Conservation (phyloP, 2,888 invertebrate species). For the Ceriagrion tenellum region DNA sequence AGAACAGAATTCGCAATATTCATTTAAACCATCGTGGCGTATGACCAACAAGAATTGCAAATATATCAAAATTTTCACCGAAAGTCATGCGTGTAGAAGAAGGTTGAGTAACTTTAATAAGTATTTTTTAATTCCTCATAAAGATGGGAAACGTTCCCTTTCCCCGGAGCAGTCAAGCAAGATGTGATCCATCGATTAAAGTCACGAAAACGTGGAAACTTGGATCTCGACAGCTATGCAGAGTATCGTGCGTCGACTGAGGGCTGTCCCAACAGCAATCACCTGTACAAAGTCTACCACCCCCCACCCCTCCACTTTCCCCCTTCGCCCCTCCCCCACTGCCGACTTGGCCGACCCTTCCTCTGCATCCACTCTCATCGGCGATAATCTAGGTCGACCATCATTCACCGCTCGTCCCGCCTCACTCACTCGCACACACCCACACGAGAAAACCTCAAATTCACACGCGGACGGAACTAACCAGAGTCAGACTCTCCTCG, state of each 20-base stretch:
- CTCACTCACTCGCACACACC: too few species aligned
- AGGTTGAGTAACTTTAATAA: too few species aligned
- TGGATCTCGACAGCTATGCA: background rate
- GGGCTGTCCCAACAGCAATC: background rate
- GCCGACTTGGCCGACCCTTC: background rate
- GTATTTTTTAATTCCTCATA: too few species aligned
- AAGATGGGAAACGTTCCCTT: too few species aligned
- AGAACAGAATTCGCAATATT: too few species aligned
- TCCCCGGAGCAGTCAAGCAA: background rate
- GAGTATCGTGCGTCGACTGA: background rate
- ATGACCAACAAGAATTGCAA: too few species aligned
- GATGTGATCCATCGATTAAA: background rate
- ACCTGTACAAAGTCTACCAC: background rate
- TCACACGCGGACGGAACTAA: background rate
- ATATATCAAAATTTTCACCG: too few species aligned
- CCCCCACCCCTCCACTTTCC: too few species aligned
- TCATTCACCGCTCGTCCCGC: background rate
- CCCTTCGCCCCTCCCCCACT: too few species aligned
- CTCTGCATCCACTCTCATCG: background rate
- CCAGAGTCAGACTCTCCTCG: background rate
- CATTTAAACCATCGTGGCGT: too few species aligned
- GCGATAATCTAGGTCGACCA: constrained; percentile 15
- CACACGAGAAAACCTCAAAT: background rate
- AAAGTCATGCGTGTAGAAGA: too few species aligned
- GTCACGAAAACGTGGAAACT: background rate